These are phyloP conservation scores for Dyspetes luteomarginatus DNA, from an alignment of 2,888 invertebrate genomes.

Conservation along the genomic window DNA sequence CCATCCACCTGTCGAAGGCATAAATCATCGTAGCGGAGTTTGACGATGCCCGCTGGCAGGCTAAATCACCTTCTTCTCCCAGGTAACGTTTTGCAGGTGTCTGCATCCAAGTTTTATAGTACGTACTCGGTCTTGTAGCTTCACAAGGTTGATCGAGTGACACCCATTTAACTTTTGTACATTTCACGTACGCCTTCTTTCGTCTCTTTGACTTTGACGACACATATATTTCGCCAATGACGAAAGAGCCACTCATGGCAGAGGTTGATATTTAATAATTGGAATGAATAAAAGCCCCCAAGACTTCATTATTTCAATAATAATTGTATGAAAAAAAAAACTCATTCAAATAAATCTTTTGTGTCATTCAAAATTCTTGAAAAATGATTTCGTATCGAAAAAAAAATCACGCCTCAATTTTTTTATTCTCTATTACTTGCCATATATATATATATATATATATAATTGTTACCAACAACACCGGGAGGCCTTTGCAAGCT, in stretches of 20 bases:
- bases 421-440: no score
- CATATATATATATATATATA: no score
- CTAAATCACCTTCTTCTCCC: slow-evolving; percentile 43
- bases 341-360: no score
- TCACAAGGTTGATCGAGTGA: slow-evolving; percentile 17
- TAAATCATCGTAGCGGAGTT: slow-evolving; percentile 56
- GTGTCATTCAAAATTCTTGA: no score
- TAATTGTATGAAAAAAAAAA: no score
- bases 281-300: not conserved
- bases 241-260: not conserved
- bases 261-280: not conserved
- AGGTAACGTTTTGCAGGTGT: slow-evolving; percentile 63
- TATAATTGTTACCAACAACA: no score
- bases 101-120: slow-evolving; percentile 36
- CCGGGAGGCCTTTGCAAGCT: no score
- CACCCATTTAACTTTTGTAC: slow-evolving; percentile 6
- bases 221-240: not conserved
- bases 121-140: not conserved
- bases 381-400: not conserved
- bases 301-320: not conserved
- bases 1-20: slow-evolving; percentile 76
- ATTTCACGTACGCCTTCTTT: not conserved
- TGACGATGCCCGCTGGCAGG: slow-evolving; percentile 41
- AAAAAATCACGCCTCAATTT: not conserved
- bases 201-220: not conserved